Base-by-base conservation (phyloP, 2,888 invertebrate genomes). In the Rotaria macrura region DNA sequence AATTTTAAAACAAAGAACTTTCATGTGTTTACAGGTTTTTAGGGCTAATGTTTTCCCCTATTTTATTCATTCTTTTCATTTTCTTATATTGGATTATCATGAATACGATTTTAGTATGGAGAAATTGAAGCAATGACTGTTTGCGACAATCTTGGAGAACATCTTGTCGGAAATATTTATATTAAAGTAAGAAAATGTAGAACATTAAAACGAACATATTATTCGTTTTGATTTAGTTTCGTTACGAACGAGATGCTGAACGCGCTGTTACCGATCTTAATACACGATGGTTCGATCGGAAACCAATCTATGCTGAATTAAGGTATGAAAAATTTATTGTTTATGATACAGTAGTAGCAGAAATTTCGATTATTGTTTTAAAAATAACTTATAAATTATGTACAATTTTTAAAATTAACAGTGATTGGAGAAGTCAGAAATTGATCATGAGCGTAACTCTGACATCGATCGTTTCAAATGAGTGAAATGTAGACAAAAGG, bases 71-170 rank as follows among this genome's bases (percentile, higher is more conserved):
- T 65, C 65, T 34, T 65, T 65, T 65, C 38, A 65, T 65, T 65
- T 52, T 52, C 52, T 52, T 52, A 52, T 52, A 52, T 52, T 52
- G 52, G 52, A 52, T 52, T 65, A 20, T 34, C 79, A 25, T 79
- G 40, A 79, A 43, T 79, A 40, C 79, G 79, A 79, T 79, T 79
- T 65, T 79, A 79, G 92, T 99, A 99, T 92, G 99, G 99, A 0
- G 97, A 98, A 92, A 98, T 99, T 89, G 99, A 99, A 91, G 99
- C 99, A 92, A 98, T 99, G 97, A 99, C 99, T 92, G 97, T 99
- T 4, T 99, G 99, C 92, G 99, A 99, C 92, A 99, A 99, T 91
- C 93, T 99, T 87, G 97, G 97, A 7, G 97, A 98, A 91, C 98
- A 98, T 90, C 93, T 99, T 88, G 97, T 99, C 65, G 99, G 99